Evolutionary conservation across 2,888 invertebrate genomes (phyloP).

Genomic region (Cremastinae sp.): DNA sequence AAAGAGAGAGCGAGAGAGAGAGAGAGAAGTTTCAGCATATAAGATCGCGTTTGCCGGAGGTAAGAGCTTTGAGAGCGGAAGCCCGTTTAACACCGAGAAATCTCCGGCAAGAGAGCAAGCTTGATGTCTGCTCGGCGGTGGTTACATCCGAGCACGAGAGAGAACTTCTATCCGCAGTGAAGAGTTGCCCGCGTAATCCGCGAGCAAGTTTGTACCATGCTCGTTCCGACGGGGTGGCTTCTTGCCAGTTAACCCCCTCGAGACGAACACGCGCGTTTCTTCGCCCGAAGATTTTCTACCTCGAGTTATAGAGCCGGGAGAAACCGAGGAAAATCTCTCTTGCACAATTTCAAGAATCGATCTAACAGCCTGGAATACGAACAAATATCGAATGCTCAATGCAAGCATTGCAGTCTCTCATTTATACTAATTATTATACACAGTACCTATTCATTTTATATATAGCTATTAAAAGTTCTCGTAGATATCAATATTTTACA

Average conservation of each 20-base stretch:
- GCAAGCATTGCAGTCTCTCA: no score
- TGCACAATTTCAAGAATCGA: no score
- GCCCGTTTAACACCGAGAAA: slow-evolving; percentile 61
- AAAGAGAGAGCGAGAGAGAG: slow-evolving; percentile 6
- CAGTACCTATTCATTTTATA: no score
- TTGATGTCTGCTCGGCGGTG: slow-evolving; percentile 30
- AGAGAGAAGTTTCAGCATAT: no score
- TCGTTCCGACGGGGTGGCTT: slow-evolving; percentile 65
- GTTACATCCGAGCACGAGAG: slow-evolving; percentile 52
- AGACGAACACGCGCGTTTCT: slow-evolving; percentile 7
- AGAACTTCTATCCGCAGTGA: slow-evolving; percentile 66
- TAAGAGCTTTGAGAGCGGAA: slow-evolving; percentile 47
- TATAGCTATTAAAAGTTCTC: no score
- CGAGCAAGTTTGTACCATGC: slow-evolving; percentile 72
- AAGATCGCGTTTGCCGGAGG: slow-evolving; percentile 24
- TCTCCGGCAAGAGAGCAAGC: slow-evolving; percentile 53
- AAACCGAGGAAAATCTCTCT: no score
- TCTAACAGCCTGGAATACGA: no score
- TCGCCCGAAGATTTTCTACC: no score
- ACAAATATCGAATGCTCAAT: no score
- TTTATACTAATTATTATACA: no score
- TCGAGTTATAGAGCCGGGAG: no score
- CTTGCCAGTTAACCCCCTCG: slow-evolving; percentile 62
- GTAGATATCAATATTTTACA: no score
- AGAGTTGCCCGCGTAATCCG: slow-evolving; percentile 70